Percentiles rank a stretch among this genome's conserved stretches.
Conservation (phyloP, 1,140 invertebrate species). For the Meloidogyne chitwoodi region DNA sequence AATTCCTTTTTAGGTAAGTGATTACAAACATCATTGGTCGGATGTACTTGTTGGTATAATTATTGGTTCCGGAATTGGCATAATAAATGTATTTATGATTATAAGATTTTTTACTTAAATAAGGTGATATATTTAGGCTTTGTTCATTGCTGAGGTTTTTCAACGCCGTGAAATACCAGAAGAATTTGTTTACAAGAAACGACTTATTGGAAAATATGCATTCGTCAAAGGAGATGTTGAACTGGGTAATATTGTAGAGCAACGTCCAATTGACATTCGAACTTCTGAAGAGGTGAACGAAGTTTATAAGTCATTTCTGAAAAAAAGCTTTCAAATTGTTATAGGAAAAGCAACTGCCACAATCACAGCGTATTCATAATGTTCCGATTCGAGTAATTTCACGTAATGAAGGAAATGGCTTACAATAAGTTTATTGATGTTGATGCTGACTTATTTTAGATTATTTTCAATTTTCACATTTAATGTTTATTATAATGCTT, state of each 20-base stretch:
- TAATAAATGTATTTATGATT: constrained; percentile 61
- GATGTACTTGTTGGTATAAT: constrained; percentile 71
- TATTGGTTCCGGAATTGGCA: constrained; percentile 67
- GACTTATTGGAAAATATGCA: constrained; percentile 16
- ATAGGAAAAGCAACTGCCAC: neutral
- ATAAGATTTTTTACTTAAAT: neutral
- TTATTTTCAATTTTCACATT: neutral
- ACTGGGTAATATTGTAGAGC: neutral
- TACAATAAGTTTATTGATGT: neutral
- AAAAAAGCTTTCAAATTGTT: neutral
- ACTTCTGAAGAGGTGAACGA: neutral
- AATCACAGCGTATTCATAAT: neutral
- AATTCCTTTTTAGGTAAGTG: constrained; percentile 69
- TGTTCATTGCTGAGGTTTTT: constrained; percentile 55
- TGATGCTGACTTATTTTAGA: neutral
- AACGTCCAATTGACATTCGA: neutral
- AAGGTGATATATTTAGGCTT: constrained; percentile 25
- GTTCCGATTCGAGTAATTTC: neutral
- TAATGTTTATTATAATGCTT: neutral
- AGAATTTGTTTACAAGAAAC: neutral
- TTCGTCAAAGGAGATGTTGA: neutral
- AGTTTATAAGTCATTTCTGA: neutral
- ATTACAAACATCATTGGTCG: constrained; percentile 96
- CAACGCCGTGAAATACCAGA: constrained; percentile 48
- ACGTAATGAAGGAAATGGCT: neutral